These are phyloP conservation scores for Colius striatus DNA, from an alignment of 2,113 vertebrate genomes.

Conservation along the genomic window DNA sequence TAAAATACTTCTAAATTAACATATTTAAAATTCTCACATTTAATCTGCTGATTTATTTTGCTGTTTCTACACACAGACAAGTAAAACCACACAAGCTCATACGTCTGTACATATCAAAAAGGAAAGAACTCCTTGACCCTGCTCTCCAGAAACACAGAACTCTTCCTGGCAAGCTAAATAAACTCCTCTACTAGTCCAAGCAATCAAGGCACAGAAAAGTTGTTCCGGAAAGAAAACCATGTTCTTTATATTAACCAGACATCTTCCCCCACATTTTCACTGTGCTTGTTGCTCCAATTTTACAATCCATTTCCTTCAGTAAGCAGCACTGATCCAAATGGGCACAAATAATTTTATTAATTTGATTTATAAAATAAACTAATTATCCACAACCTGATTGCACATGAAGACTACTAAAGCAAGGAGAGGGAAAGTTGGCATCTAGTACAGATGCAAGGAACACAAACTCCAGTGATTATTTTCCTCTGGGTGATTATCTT, in stretches of 20 bases:
- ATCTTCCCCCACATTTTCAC: neutral
- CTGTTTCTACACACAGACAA: neutral
- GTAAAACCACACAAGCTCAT: neutral
- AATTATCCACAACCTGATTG: neutral
- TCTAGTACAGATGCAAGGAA: neutral
- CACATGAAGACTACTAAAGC: neutral
- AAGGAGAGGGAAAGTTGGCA: neutral
- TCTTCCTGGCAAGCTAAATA: slow-evolving; percentile 42
- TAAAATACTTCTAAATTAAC: neutral
- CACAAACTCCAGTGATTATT: slow-evolving; percentile 19
- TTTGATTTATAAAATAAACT: slow-evolving; percentile 40
- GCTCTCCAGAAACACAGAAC: slow-evolving; percentile 31
- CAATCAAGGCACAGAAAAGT: neutral
- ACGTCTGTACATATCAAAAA: neutral
- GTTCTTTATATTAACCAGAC: neutral
- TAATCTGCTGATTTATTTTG: neutral
- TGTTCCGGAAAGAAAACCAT: slow-evolving; percentile 40
- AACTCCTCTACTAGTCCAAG: neutral
- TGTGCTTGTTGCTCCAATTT: neutral
- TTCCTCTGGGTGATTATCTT: slow-evolving; percentile 19
- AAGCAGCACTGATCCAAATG: neutral
- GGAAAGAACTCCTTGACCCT: slow-evolving; percentile 49
- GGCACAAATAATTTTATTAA: neutral
- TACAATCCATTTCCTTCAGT: neutral
- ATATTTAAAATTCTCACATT: neutral